Evolutionary conservation across 2,113 vertebrate genomes (phyloP).

Genomic region (Phycodurus eques): DNA sequence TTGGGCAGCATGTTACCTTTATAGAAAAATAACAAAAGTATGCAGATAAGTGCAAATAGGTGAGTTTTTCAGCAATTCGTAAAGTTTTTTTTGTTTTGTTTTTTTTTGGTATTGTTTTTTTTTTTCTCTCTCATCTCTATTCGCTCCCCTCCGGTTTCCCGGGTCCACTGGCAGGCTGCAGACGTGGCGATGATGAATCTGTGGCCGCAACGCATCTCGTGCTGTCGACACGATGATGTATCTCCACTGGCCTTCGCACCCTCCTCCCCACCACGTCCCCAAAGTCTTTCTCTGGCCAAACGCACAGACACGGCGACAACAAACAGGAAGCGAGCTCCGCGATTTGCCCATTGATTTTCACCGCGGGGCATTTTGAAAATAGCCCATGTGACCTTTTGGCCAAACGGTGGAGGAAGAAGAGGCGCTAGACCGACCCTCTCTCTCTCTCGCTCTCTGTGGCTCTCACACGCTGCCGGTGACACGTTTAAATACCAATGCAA

Average conservation of each 20-base stretch:
- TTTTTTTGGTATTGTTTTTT: background rate
- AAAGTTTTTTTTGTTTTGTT: background rate
- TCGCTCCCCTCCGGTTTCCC: slow-evolving; percentile 53
- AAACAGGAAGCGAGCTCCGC: slow-evolving; percentile 60
- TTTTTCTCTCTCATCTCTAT: slow-evolving; percentile 41
- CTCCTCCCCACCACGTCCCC: background rate
- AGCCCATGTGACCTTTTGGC: slow-evolving; percentile 76
- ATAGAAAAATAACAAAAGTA: no score
- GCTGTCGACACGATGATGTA: slow-evolving; percentile 78
- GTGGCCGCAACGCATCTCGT: slow-evolving; percentile 75
- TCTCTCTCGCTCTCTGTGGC: slow-evolving; percentile 12
- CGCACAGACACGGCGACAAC: slow-evolving; percentile 47
- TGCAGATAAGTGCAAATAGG: no score
- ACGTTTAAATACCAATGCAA: slow-evolving; percentile 5
- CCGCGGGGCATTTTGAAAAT: slow-evolving; percentile 76
- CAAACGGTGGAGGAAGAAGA: slow-evolving; percentile 66
- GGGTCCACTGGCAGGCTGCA: slow-evolving; percentile 68
- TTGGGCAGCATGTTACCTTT: no score
- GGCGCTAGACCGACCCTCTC: slow-evolving; percentile 34
- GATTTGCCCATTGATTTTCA: slow-evolving; percentile 78
- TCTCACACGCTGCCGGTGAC: background rate
- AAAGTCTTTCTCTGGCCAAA: slow-evolving; percentile 45
- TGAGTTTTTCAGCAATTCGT: background rate
- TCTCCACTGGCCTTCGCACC: slow-evolving; percentile 67
- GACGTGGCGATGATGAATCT: slow-evolving; percentile 78